Conservation (phyloP, 2,797 vertebrate species). For the Lagocephalus sceleratus region DNA sequence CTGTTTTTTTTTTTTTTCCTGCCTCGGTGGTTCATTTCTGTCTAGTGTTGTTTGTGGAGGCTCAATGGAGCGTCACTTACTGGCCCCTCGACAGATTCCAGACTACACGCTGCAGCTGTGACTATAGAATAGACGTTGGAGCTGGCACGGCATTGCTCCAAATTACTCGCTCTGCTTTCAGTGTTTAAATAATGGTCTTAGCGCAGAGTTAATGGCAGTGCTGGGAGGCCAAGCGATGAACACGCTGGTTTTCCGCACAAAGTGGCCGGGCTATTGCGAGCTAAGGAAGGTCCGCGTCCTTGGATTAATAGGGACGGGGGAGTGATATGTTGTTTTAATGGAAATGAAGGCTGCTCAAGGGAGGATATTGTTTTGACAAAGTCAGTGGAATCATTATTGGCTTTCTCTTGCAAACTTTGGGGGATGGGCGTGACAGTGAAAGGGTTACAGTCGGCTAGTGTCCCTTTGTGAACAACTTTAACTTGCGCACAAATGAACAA, state of each 20-base stretch:
- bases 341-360: constrained; percentile 63
- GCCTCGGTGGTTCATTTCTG: constrained; percentile 66
- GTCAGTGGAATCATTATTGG: constrained; percentile 55
- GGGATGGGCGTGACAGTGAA: constrained; percentile 41
- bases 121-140: constrained; percentile 50
- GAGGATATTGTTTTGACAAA: constrained; percentile 60
- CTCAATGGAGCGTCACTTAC: constrained; percentile 72
- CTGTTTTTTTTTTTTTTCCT: constrained; percentile 40
- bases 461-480: constrained; percentile 47
- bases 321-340: constrained; percentile 65
- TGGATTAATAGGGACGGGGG: constrained; percentile 53
- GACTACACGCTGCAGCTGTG: constrained; percentile 66
- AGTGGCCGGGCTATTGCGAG: constrained; percentile 39
- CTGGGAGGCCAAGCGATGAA: constrained; percentile 62
- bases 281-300: constrained; percentile 38
- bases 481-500: constrained; percentile 38
- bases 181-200: constrained; percentile 70
- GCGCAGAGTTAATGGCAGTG: constrained; percentile 59
- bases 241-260: constrained; percentile 49
- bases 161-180: constrained; percentile 61
- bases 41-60: constrained; percentile 68
- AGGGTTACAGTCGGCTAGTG: constrained; percentile 44
- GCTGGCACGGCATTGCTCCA: constrained; percentile 57
- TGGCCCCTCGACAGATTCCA: constrained; percentile 71
- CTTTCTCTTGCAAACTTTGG: constrained; percentile 24